These are phyloP conservation scores for Brachypteracias leptosomus DNA, from an alignment of 2,113 vertebrate species.

Conservation along the genomic window DNA sequence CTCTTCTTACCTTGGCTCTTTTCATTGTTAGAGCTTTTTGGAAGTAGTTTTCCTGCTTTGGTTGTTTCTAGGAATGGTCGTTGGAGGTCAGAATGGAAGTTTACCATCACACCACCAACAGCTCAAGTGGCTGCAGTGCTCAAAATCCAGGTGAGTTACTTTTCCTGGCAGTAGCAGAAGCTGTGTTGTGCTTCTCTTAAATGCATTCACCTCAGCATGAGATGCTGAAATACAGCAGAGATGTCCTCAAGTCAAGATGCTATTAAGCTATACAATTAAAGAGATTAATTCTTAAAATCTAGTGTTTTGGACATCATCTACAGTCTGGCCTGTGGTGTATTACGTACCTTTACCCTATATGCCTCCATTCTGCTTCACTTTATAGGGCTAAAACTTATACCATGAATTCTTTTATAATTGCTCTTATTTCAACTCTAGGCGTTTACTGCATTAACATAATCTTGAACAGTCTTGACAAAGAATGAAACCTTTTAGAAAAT, in stretches of 20 bases:
- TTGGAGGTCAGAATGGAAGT: conserved; percentile 96
- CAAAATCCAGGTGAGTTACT: conserved; percentile 85
- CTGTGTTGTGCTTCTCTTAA: background rate
- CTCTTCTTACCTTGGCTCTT: background rate
- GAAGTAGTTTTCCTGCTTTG: background rate
- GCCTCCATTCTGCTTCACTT: background rate
- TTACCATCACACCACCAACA: conserved; percentile 85
- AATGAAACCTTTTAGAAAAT: conserved; percentile 36
- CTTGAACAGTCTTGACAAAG: conserved; percentile 44
- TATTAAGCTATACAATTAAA: background rate
- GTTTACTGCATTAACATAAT: background rate
- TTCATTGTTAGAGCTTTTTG: background rate
- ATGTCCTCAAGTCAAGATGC: background rate
- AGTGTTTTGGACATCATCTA: background rate
- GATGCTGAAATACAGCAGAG: background rate
- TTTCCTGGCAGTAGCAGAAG: background rate
- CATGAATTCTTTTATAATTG: background rate
- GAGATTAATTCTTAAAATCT: background rate
- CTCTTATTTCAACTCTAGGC: background rate
- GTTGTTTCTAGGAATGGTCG: conserved; percentile 86
- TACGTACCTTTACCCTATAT: background rate
- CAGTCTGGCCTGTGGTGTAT: background rate
- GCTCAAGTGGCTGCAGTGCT: conserved; percentile 88
- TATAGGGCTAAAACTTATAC: background rate
- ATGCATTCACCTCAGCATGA: background rate